Evolutionary conservation across 2,797 vertebrate species (phyloP).

Genomic region (Peromyscus aztecus): DNA sequence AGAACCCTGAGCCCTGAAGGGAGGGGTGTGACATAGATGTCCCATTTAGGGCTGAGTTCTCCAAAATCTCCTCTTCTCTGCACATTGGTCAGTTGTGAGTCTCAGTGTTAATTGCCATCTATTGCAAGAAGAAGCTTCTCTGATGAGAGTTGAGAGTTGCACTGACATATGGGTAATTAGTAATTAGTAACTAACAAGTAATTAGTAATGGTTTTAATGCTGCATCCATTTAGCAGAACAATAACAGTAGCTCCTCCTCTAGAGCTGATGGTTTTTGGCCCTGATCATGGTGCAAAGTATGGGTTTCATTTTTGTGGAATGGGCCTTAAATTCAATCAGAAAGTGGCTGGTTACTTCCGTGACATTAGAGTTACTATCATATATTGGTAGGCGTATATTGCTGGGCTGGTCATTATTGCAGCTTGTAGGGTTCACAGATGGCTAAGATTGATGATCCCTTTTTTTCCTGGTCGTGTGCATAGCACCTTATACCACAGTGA

Average conservation of each 20-base stretch:
- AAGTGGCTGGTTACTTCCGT: not conserved
- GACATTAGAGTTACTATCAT: not conserved
- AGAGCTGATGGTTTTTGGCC: not conserved
- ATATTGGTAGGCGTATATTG: no score
- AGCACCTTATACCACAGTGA: not conserved
- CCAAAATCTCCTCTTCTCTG: not conserved
- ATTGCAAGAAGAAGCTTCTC: not conserved
- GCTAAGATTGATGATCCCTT: not conserved
- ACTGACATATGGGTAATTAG: not conserved
- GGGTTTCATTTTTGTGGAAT: not conserved
- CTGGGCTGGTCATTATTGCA: not conserved
- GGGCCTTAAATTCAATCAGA: not conserved
- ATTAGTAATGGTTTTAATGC: not conserved
- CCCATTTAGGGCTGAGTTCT: not conserved
- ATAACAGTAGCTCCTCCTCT: not conserved
- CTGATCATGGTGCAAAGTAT: not conserved
- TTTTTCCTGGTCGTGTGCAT: not conserved
- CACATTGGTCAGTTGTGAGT: not conserved
- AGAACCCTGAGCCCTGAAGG: not conserved
- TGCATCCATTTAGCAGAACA: not conserved
- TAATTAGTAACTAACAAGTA: no score
- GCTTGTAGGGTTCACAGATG: not conserved
- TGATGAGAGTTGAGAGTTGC: not conserved
- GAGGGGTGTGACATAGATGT: not conserved
- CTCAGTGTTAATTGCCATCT: not conserved